Conservation (phyloP, 2,797 vertebrate genomes). For the Balearica regulorum region DNA sequence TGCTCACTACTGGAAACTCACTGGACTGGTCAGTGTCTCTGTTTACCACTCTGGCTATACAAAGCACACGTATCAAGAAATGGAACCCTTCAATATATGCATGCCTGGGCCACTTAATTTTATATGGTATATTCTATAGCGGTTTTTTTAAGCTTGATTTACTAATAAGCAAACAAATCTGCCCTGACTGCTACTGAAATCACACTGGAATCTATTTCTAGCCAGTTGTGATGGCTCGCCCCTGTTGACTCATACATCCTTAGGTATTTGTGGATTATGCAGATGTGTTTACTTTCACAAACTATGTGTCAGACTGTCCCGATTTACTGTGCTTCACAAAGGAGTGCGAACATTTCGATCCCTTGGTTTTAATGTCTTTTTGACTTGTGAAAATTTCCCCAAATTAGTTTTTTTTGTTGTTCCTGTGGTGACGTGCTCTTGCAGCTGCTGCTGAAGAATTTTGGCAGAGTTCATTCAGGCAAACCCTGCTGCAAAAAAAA, state of each 20-base stretch:
- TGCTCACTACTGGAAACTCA: background rate
- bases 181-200: background rate
- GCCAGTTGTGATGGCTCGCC: background rate
- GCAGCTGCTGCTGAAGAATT: background rate
- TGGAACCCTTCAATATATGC: background rate
- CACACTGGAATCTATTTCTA: background rate
- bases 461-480: background rate
- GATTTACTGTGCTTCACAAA: background rate
- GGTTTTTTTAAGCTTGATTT: background rate
- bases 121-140: background rate
- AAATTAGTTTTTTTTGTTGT: background rate
- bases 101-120: background rate
- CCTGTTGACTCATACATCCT: background rate
- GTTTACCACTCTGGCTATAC: background rate
- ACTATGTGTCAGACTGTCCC: background rate
- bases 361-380: background rate
- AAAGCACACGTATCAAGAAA: fast-evolving
- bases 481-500: background rate
- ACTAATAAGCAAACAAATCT: background rate
- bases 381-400: background rate
- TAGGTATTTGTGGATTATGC: background rate
- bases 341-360: background rate
- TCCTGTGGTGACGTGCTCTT: background rate
- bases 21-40: background rate
- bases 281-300: background rate